Base-by-base conservation (phyloP, 2,888 invertebrate genomes). In the Drosophila greeni region DNA sequence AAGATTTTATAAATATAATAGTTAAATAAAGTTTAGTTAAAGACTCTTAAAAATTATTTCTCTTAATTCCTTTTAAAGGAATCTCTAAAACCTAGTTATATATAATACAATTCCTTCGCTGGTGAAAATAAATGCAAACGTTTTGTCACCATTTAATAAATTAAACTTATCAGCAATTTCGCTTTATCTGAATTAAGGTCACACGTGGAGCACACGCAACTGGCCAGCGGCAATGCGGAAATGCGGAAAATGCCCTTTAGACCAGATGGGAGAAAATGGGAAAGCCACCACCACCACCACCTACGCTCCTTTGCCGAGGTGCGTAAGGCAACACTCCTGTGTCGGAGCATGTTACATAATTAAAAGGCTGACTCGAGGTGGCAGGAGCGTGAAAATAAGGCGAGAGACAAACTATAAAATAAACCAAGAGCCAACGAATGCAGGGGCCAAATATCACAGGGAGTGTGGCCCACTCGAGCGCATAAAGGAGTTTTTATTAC, bases 351-450 rank as follows among this genome's bases (percentile, higher is more conserved):
- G 83, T 65, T 83, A 72, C 68, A 84, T 80, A 84, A 80, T 84
- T 84, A 82, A 80, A 67, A 47, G 55, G 43, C 56, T 24, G 67
- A 40, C 42, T 40, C 51, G 20, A 49, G 64, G 45, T 49, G 65
- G 70, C 56, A 67, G 69, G 71, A 74, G 65, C 58, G 75, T 70
- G 77, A 75, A 70, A 74, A 73, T 59, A 73, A 66, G 75, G 78
- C 75, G 69, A 70, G 66, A 78, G 79, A 76, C 62, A 74, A 80
- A 78, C 82, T 82, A 80, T 78, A 78, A 83, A 82, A 80, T 74
- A 72, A 83, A 77, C 60, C 69, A 79, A 68, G 43, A 52, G 49
- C 18, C 24, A 26, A 31, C 49, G 51, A 57, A 23, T 36, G 62
- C 47, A 61, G 66, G 57, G 53, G 59, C 55, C 61, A 72, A 69